These are phyloP conservation scores for Tenthredo amoena DNA, from an alignment of 2,888 invertebrate genomes.

Conservation along the genomic window DNA sequence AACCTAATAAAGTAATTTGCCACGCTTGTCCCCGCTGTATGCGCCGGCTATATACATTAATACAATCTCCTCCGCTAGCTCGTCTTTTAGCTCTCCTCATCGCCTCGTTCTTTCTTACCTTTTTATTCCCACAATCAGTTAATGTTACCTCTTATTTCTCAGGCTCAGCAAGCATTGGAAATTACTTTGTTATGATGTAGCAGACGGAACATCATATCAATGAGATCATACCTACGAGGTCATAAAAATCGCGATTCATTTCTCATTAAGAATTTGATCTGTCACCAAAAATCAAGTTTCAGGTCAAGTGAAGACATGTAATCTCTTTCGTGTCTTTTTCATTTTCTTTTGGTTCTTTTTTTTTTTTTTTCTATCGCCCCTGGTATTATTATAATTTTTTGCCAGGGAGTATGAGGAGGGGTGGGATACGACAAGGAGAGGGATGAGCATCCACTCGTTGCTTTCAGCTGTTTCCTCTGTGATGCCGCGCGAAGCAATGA, in stretches of 20 bases:
- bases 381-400: conserved; percentile 48
- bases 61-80: conserved; percentile 66
- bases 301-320: conserved; percentile 1
- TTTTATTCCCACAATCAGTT: conserved; percentile 40
- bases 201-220: background rate
- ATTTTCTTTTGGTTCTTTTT: background rate
- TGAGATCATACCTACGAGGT: background rate
- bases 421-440: conserved; percentile 1
- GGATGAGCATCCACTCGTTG: conserved; percentile 42
- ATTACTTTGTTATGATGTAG: background rate
- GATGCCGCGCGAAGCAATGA: conserved; percentile 66
- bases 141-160: conserved; percentile 24
- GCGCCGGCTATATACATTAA: conserved; percentile 77
- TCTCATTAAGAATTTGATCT: background rate
- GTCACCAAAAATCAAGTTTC: background rate
- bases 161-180: background rate
- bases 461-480: conserved; percentile 62
- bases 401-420: background rate
- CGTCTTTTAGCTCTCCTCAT: conserved; percentile 56
- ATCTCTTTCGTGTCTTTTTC: background rate
- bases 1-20: conserved; percentile 78
- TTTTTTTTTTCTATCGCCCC: background rate
- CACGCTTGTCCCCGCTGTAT: conserved; percentile 74
- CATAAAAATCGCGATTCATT: background rate
- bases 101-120: conserved; percentile 48